Evolutionary conservation across 2,888 invertebrate species (phyloP).

Genomic region (Blera fallax): DNA sequence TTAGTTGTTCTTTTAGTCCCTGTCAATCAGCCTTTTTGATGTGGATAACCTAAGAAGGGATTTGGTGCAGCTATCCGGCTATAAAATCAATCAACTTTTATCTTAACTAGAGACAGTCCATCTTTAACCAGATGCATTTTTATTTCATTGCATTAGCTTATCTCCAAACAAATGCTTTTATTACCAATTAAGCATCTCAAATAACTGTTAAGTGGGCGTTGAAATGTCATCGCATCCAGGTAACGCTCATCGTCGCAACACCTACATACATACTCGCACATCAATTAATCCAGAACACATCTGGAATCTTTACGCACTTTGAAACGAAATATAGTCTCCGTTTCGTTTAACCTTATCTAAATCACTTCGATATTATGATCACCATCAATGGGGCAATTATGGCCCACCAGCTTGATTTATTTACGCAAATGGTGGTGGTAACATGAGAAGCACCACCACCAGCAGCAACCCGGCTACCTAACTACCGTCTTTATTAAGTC

Average conservation of each 20-base stretch:
- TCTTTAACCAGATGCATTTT: not conserved
- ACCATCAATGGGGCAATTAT: slow-evolving; percentile 20
- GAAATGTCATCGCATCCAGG: not conserved
- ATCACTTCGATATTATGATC: slow-evolving; percentile 13
- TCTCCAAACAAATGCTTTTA: not conserved
- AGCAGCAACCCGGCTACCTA: not conserved
- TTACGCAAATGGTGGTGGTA: slow-evolving; percentile 6
- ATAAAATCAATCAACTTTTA: not conserved
- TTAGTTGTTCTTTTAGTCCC: too few species aligned
- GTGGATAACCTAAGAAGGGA: too few species aligned
- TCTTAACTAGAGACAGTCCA: not conserved
- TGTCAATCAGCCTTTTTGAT: too few species aligned
- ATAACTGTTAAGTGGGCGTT: slow-evolving; percentile 18
- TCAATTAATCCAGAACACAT: not conserved
- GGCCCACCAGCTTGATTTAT: slow-evolving; percentile 27
- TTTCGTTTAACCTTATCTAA: not conserved
- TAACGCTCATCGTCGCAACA: not conserved
- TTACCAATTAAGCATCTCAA: not conserved
- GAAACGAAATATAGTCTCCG: not conserved
- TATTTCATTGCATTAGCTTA: not conserved
- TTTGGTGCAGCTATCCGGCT: too few species aligned
- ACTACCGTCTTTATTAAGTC: slow-evolving; percentile 9
- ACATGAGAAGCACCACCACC: not conserved
- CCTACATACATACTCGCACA: too few species aligned
- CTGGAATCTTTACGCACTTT: not conserved